phyloP scores from a whole-genome alignment of 1,140 invertebrate genomes.

The Asobara japonica region DNA sequence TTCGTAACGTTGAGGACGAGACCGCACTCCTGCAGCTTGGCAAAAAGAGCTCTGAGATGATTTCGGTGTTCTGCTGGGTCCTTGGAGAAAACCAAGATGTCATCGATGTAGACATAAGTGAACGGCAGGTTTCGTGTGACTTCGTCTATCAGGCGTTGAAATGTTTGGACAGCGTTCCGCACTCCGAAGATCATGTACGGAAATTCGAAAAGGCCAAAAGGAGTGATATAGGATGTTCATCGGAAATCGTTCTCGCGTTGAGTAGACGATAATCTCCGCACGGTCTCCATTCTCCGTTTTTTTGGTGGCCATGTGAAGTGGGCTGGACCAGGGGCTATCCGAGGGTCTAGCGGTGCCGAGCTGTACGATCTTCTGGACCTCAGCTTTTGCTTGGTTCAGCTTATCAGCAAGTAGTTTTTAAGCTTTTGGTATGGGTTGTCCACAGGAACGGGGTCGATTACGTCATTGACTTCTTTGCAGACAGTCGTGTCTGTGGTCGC shows the following conservation, averaged over 20 bases:
- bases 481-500: no score
- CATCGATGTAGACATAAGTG: slow-evolving; percentile 47
- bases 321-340: slow-evolving; percentile 22
- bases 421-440: slow-evolving; percentile 51
- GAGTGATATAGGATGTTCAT: slow-evolving; percentile 55
- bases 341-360: slow-evolving; percentile 44
- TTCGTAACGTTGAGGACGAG: slow-evolving; percentile 48
- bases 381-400: slow-evolving; percentile 1
- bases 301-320: slow-evolving; percentile 53
- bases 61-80: slow-evolving; percentile 39
- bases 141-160: slow-evolving; percentile 63
- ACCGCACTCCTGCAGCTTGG: slow-evolving; percentile 31
- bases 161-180: slow-evolving; percentile 51
- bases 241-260: slow-evolving; percentile 40
- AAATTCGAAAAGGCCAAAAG: slow-evolving; percentile 59
- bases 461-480: no score
- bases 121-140: background rate
- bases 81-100: slow-evolving; percentile 51
- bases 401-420: slow-evolving; percentile 52
- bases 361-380: slow-evolving; percentile 37
- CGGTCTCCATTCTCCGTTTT: slow-evolving; percentile 48
- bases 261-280: slow-evolving; percentile 58
- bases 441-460: no score
- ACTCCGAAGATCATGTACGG: slow-evolving; percentile 56
- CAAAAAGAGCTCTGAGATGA: slow-evolving; percentile 39